Conservation (phyloP, 2,888 invertebrate genomes). For the Parnassius smintheus region DNA sequence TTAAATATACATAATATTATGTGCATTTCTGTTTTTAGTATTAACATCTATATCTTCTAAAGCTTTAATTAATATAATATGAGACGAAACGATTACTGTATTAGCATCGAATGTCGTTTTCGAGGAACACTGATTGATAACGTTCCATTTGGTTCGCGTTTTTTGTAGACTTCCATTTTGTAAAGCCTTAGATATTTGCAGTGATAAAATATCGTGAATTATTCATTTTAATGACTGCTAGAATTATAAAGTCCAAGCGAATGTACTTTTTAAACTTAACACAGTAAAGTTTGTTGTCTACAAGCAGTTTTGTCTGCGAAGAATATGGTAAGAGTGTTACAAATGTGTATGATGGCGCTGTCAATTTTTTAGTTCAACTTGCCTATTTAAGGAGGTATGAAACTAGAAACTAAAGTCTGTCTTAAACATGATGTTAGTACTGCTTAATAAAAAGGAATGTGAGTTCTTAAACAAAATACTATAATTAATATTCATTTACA, state of each 20-base stretch:
- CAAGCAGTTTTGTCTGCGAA: not conserved
- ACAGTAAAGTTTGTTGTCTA: not conserved
- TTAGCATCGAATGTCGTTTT: conserved; percentile 44
- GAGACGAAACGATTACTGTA: conserved; percentile 28
- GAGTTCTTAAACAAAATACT: conserved; percentile 10
- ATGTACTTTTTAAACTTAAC: not conserved
- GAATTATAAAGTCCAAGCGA: conserved; percentile 9
- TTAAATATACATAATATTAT: too few relatives aligned
- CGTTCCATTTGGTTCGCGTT: conserved; percentile 40
- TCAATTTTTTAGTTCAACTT: conserved; percentile 21
- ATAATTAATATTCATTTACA: conserved; percentile 14
- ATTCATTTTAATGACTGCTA: conserved; percentile 34
- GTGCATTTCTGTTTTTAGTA: too few relatives aligned
- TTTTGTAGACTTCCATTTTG: conserved; percentile 36
- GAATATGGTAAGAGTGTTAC: conserved; percentile 6
- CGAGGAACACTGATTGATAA: conserved; percentile 51
- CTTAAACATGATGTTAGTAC: conserved; percentile 19
- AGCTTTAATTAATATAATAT: conserved; percentile 2
- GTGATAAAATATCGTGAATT: conserved; percentile 39
- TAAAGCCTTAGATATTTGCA: conserved; percentile 31
- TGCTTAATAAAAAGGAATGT: conserved; percentile 13
- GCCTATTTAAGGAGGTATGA: conserved; percentile 20
- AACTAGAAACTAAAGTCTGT: conserved; percentile 6
- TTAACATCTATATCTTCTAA: not conserved
- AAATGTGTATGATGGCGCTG: conserved; percentile 20